Evolutionary conservation across 2,888 invertebrate species (phyloP).

Genomic region (Polydrusus cervinus): DNA sequence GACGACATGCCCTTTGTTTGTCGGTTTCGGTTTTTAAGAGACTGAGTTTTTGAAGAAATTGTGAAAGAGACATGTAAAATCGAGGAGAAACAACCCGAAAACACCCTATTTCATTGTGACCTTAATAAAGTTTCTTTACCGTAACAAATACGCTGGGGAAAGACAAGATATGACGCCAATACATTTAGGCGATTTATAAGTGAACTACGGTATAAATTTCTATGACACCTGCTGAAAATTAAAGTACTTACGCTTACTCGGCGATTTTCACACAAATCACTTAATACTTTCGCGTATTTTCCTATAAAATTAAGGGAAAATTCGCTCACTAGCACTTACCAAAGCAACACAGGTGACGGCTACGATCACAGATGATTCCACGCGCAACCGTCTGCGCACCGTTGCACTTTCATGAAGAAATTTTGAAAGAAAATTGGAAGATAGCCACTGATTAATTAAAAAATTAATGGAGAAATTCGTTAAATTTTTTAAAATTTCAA

Average conservation of each 20-base stretch:
- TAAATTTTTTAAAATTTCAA: conserved; percentile 5
- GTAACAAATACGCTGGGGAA: conserved; percentile 43
- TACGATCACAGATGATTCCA: conserved; percentile 45
- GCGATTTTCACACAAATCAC: conserved; percentile 49
- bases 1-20: conserved; percentile 8
- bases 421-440: conserved; percentile 27
- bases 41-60: neutral
- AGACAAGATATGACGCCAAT: conserved; percentile 52
- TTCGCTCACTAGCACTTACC: conserved; percentile 43
- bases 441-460: neutral
- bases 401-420: conserved; percentile 39
- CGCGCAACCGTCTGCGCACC: conserved; percentile 52
- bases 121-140: conserved; percentile 48
- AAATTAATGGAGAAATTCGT: neutral
- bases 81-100: conserved; percentile 1
- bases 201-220: conserved; percentile 51
- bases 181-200: conserved; percentile 51
- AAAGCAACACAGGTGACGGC: conserved; percentile 56
- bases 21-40: neutral
- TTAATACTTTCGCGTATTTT: conserved; percentile 49
- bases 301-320: conserved; percentile 43
- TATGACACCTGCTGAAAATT: conserved; percentile 49
- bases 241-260: conserved; percentile 46
- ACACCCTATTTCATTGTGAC: conserved; percentile 31
- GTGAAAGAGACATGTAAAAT: neutral